Conservation (phyloP, 1,140 invertebrate genomes). For the Halotydeus destructor region DNA sequence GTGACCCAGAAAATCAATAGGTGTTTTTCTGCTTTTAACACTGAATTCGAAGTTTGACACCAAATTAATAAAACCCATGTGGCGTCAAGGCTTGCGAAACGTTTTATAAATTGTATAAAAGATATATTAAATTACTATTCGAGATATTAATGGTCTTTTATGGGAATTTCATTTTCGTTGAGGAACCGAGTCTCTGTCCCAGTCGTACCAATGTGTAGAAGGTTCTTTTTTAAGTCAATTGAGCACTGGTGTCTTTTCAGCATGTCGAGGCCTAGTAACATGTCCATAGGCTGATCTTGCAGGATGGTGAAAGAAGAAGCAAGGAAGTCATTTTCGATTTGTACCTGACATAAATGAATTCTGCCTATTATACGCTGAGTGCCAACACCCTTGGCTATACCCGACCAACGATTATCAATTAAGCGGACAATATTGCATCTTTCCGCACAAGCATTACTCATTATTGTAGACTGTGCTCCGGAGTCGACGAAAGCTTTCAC, state of each 20-base stretch:
- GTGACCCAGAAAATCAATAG: no score
- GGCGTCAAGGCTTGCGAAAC: no score
- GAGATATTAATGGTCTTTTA: no score
- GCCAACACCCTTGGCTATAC: constrained; percentile 83
- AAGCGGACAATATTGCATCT: constrained; percentile 86
- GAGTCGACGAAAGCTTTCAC: constrained; percentile 97
- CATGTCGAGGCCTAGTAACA: constrained; percentile 93
- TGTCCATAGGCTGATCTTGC: constrained; percentile 93
- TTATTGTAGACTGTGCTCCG: constrained; percentile 77
- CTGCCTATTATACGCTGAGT: constrained; percentile 63
- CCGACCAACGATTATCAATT: constrained; percentile 80
- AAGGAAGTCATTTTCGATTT: constrained; percentile 78
- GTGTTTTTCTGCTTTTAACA: no score
- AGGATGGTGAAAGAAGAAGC: constrained; percentile 94
- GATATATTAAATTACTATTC: no score
- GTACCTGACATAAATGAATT: constrained; percentile 41
- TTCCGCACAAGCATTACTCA: constrained; percentile 71
- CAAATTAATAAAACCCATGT: no score
- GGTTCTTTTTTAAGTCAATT: constrained; percentile 74
- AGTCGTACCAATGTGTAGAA: constrained; percentile 80
- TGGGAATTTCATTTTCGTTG: constrained; percentile 64
- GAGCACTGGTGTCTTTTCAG: constrained; percentile 87
- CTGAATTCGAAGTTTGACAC: no score
- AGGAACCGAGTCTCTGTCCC: constrained; percentile 77
- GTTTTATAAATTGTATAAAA: no score